Evolutionary conservation across 1,140 invertebrate genomes (phyloP), one percentile per base, ranked within the genome.

Genomic region (Drosophila watanabei): DNA sequence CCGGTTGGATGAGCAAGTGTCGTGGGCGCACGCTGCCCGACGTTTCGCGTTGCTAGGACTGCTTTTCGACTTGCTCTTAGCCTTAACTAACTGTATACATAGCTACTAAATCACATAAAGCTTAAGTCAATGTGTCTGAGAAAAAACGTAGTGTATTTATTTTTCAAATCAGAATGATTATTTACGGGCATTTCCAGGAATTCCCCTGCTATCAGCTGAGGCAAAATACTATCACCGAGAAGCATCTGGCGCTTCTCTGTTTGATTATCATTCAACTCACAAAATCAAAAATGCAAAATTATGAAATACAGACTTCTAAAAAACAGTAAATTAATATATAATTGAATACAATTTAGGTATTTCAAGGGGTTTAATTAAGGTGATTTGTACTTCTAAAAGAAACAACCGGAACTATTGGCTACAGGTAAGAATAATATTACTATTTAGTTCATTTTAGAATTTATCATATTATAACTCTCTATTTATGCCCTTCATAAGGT

Each of bases 1-100:
- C 93, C 51, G 93, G 93, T 45, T 94, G 94, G 94, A 87, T 92
- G 71, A 93, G 82, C 73, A 93, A 93, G 78, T 94, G 94, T 86
- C 92, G 92, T 79, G 92, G 92, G 70, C 90, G 92, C 41, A 91
- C 90, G 66, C 56, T 93, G 57, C 92, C 92, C 56, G 92, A 93
- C 45, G 92, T 93, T 0, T 91, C 90, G 56, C 91, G 90, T 32
- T 93, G 92, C 69, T 92, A 83, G 60, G 58, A 71, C 58, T 62
- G 57, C 51, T 28, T 35, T 43, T 33, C 28, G 41, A 60, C 41
- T 70, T 56, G 52, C 39, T 71, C 58, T 59, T 79, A 71, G 66
- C 52, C 30, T 79, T 79, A 79, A 79, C 57, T 71, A 48, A 79
- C 46, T 73, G 45, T 73, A 75, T 43, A 18, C 57, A 73, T 73